Evolutionary conservation across 2,888 invertebrate genomes (phyloP), one percentile per base, ranked within the genome.

Genomic region (Hydropsyche betteni): DNA sequence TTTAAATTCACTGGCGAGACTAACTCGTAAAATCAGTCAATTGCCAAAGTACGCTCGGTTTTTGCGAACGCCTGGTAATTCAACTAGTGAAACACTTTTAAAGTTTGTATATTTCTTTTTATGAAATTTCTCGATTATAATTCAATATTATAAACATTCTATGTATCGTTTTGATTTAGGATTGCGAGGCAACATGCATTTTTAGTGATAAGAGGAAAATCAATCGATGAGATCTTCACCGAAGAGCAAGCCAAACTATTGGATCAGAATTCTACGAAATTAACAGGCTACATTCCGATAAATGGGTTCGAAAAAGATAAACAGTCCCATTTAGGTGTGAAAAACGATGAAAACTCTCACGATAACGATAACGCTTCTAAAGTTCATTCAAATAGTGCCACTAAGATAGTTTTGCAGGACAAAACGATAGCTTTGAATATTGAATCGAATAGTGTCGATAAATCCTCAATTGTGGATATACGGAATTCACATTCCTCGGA

Each of bases 1-100:
- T 82, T 94, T 93, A 3, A 88, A 91, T 0, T 86, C 88, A 1
- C 84, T 94, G 74, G 92, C 92, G 2, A 88, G 91, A 3, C 89
- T 92, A 50, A 92, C 92, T 0, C 88, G 91, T 69, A 88, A 89
- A 53, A 86, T 92, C 78, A 88, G 87, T 1, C 76, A 84, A 0
- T 80, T 88, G 69, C 85, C 87, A 5, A 83, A 83, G 4, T 85
- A 87, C 80, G 85, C 85, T 1, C 85, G 85, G 0, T 81, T 82
- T 0, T 81, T 87, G n/a, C 82, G 84, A n/a, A 82, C 84, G 0
- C 84, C 86, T 0, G 82, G 82, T 61, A 86, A 89, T 0, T 91
- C 92, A 78, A 92, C 93, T 0, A 93, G 92, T 38, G 93, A 93
- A 80, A 90, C 91, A 0, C 90, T 94, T 91, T 86, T 93, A 75